phyloP scores from a whole-genome alignment of 2,888 invertebrate species.

The Alitta virens region DNA sequence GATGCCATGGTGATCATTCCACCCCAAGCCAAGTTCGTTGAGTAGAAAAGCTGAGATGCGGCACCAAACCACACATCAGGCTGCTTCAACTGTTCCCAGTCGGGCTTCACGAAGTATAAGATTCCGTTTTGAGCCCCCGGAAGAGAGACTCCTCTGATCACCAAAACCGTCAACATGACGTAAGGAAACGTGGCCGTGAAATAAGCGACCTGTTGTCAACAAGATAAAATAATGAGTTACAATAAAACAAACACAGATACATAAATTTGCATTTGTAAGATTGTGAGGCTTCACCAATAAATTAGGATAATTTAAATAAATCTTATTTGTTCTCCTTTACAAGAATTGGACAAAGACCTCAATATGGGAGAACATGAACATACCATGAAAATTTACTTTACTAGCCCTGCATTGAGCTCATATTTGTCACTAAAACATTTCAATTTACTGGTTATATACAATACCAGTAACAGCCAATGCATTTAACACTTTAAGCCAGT shows the following conservation, averaged over 20 bases:
- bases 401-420: too few relatives aligned
- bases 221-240: background rate
- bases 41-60: conserved; percentile 33
- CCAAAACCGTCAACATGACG: conserved; percentile 34
- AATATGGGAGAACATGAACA: too few relatives aligned
- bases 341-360: too few relatives aligned
- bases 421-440: too few relatives aligned
- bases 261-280: background rate
- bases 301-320: too few relatives aligned
- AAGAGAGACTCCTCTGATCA: conserved; percentile 30
- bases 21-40: conserved; percentile 40
- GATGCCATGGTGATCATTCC: conserved; percentile 41
- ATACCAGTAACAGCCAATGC: too few relatives aligned
- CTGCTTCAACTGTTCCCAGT: conserved; percentile 21
- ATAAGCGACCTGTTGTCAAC: conserved; percentile 28
- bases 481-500: too few relatives aligned
- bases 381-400: too few relatives aligned
- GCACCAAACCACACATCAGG: conserved; percentile 33
- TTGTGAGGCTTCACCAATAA: too few relatives aligned
- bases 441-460: too few relatives aligned
- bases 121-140: conserved; percentile 30
- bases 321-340: too few relatives aligned
- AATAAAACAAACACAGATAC: too few relatives aligned
- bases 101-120: conserved; percentile 28
- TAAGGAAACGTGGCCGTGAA: conserved; percentile 34